A percentile compares a stretch with the other conserved stretches of the same genome.
These are phyloP conservation scores for Crematogaster levior DNA, from an alignment of 2,888 invertebrate genomes.

Conservation along the genomic window DNA sequence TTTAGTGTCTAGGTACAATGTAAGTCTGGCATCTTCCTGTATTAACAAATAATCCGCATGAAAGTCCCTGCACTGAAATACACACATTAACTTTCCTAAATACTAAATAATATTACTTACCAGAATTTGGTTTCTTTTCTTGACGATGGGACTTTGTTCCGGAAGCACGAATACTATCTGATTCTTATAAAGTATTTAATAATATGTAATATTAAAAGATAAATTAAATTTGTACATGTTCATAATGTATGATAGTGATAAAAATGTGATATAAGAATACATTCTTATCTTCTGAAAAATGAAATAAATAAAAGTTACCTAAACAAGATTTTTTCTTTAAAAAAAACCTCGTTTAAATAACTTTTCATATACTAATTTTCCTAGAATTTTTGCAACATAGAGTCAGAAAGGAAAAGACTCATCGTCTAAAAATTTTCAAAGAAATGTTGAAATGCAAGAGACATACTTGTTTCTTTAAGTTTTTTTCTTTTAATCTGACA, in stretches of 20 bases:
- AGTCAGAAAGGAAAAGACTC: neutral
- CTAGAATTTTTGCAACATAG: neutral
- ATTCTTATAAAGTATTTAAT: neutral
- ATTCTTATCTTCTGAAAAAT: neutral
- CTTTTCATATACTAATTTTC: slow-evolving; percentile 2
- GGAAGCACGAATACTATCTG: neutral
- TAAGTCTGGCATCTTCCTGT: slow-evolving; percentile 49
- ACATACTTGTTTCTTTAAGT: neutral
- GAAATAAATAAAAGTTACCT: too few species aligned
- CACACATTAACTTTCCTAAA: slow-evolving; percentile 15
- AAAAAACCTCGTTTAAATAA: neutral
- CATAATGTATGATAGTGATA: neutral
- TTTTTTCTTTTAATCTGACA: neutral
- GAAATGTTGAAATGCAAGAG: neutral
- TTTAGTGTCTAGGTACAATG: slow-evolving; percentile 24
- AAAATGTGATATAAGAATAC: too few species aligned
- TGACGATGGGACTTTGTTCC: neutral
- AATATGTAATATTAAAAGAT: neutral
- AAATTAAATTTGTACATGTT: neutral
- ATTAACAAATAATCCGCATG: slow-evolving; percentile 42
- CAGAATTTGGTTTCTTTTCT: neutral
- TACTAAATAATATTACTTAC: slow-evolving; percentile 13
- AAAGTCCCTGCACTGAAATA: neutral
- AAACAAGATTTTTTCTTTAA: too few species aligned
- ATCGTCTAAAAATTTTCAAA: neutral